Base-by-base conservation (phyloP, 2,113 vertebrate species). In the Syngnathus scovelli region DNA sequence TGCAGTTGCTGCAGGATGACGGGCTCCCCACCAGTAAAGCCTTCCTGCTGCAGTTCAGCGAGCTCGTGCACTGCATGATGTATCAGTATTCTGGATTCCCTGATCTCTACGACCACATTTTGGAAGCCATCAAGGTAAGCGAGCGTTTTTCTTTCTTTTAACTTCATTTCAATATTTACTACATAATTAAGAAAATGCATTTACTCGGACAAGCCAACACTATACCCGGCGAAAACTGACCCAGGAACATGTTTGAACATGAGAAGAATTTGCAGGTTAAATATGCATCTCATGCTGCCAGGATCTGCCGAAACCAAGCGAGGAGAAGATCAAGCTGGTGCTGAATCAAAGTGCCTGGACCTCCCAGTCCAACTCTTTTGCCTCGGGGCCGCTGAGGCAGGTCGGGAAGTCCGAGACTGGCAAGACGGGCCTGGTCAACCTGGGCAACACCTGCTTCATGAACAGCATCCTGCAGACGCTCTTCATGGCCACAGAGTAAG, bases 401-500 rank as follows among this genome's bases (percentile, higher is more conserved):
- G 87, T 92, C 75, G 94, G 93, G 81, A 98, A 98, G 90, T 99
- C 97, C 58, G 96, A 98, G 92, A 98, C 97, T 0, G 97, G 96
- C 66, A 98, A 96, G 91, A 98, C 97, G 7, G 97, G 97, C 68
- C 90, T 99, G 59, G 90, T 99, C 86, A 99, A 99, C 87, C 86
- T 99, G 76, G 96, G 97, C 72, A 99, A 99, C 84, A 99, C 96
- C 2, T 99, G 97, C 86, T 99, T 94, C 83, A 98, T 99, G 94
- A 99, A 99, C 87, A 99, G 96, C 90, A 93, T 99, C 85, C 92
- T 99, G 79, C 97, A 99, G 87, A 95, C 94, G 37, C 91, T 99
- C 67, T 99, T 96, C 85, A 98, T 98, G 96, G 95, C 97, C 77
- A 98, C 96, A 70, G 96, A 99, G 97, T 99, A 90, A 95, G 95